A percentile compares a stretch with the other conserved stretches of the same genome.
These are phyloP conservation scores for Hirtodrosophila histrioides DNA, from an alignment of 2,888 invertebrate genomes.

Conservation along the genomic window DNA sequence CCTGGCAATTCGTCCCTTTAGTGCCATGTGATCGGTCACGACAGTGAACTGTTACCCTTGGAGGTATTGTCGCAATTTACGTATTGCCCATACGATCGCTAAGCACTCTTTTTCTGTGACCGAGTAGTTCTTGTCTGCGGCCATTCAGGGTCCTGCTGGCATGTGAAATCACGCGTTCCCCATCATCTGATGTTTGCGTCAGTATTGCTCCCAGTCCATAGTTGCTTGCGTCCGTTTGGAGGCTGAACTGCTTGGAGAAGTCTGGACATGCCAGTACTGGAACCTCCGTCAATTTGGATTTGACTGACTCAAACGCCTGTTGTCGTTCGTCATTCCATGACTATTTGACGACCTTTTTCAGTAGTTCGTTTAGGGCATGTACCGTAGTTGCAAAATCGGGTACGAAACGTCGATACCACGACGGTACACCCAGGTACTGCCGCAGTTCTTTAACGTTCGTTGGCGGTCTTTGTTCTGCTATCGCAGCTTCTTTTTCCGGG, in stretches of 20 bases:
- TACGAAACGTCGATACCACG: neutral
- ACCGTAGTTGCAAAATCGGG: neutral
- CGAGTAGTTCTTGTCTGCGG: too few species aligned
- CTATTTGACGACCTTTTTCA: neutral
- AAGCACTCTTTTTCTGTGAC: too few species aligned
- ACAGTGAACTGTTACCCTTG: neutral
- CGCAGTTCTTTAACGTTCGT: neutral
- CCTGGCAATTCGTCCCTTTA: neutral
- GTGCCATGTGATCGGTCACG: neutral
- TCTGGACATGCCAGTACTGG: neutral
- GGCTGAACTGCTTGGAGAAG: neutral
- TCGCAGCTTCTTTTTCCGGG: neutral
- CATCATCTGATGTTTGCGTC: neutral
- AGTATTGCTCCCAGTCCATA: too few species aligned
- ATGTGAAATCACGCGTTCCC: too few species aligned
- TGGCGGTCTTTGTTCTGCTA: neutral
- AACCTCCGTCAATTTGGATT: neutral
- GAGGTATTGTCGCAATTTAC: neutral
- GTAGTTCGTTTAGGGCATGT: neutral
- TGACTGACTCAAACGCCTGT: too few species aligned
- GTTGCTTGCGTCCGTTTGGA: neutral
- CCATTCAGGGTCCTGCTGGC: too few species aligned
- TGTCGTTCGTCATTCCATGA: neutral
- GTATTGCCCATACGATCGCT: neutral
- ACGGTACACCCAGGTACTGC: neutral